phyloP scores from a whole-genome alignment of 2,797 vertebrate species.

The Monodelphis domestica region DNA sequence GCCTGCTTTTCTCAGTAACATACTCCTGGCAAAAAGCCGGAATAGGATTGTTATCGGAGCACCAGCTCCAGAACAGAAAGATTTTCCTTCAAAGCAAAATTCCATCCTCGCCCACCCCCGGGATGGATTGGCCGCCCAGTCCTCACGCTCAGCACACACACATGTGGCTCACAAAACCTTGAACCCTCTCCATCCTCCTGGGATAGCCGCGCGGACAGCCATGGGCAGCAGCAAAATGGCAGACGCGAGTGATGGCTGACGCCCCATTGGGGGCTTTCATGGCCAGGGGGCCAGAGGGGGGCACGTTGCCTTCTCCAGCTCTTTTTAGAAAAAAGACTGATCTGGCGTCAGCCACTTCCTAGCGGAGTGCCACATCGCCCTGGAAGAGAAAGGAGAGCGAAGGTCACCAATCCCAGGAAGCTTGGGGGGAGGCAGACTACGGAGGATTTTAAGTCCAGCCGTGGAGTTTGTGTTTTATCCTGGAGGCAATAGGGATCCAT shows the following conservation, averaged over 20 bases:
- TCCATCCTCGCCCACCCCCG: background rate
- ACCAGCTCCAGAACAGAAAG: background rate
- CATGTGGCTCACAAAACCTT: too few species aligned
- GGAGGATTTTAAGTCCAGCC: background rate
- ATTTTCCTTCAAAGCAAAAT: background rate
- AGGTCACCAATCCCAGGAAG: background rate
- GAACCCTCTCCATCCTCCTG: background rate
- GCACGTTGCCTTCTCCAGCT: too few species aligned
- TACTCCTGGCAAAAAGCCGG: background rate
- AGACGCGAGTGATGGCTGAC: too few species aligned
- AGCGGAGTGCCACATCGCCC: too few species aligned
- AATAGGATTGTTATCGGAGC: background rate
- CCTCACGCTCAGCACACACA: too few species aligned
- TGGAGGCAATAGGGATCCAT: background rate
- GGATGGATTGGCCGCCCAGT: background rate
- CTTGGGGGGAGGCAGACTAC: background rate
- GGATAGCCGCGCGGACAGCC: background rate
- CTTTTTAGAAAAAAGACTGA: too few species aligned
- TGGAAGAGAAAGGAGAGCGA: too few species aligned
- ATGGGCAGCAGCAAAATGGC: background rate
- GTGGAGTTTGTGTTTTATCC: background rate
- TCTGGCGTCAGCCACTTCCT: too few species aligned
- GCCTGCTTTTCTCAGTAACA: background rate
- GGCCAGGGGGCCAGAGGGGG: too few species aligned
- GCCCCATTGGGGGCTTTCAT: too few species aligned